Evolutionary conservation across 1,140 invertebrate species (phyloP), one percentile per base, ranked within the genome.

Genomic region (Dendrolimus kikuchii): DNA sequence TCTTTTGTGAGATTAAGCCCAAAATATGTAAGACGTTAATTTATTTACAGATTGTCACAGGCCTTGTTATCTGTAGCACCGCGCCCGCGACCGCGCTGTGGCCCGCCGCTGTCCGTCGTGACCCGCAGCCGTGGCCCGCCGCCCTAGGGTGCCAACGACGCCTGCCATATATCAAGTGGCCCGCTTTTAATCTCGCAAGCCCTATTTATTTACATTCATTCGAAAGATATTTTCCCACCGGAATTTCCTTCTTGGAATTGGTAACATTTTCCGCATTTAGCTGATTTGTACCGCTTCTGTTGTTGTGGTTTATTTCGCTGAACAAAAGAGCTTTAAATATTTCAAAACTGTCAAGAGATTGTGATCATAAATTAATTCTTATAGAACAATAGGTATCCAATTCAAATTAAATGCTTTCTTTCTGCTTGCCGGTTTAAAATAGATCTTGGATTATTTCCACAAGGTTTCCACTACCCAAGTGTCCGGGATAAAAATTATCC

Each of bases 201-300:
- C 73, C 74, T 81, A 81, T 81, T 81, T 81, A 79, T 81, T 77
- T 64, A 77, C 74, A 81, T 81, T 81, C 79, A 81, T 78, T 77
- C 69, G 63, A 66, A 76, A 76, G 71, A 77, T 77, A 81, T 79
- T 77, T 75, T 73, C 70, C 71, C 72, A 72, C 65, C 66, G 74
- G 74, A 77, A 77, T 77, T 77, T 74, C 72, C 67, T 67, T 54
- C 64, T 66, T 68, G 64, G 62, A 75, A 74, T 73, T 70, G 64
- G 64, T 66, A 72, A 73, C 72, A 66, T 73, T 79, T 78, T 63
- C 72, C 66, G 68, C 64, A 61, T 70, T 74, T 68, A 78, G 66
- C 70, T 74, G 70, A 78, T 78, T 78, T 75, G 63, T 67, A 63
- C 62, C 51, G 62, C 38, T 62, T 48, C 58, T 70, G 61, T 72